A percentile compares a stretch with the other conserved stretches of the same genome.
Evolutionary conservation across 2,888 invertebrate species (phyloP).

Genomic region (Formica aserva): DNA sequence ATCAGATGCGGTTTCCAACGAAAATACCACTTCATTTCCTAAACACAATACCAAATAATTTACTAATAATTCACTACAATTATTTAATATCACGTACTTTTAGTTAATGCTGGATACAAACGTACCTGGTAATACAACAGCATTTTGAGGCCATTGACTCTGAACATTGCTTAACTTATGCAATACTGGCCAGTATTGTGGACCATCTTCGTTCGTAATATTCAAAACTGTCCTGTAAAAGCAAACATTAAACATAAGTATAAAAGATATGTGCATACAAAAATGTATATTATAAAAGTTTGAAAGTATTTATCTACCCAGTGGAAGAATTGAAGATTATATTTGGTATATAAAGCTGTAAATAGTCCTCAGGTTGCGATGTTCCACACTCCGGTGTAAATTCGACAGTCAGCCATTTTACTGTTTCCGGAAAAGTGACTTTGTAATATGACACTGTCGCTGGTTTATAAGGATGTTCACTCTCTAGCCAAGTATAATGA

Average conservation of each 20-base stretch:
- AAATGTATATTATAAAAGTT: background rate
- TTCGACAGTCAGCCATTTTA: constrained; percentile 97
- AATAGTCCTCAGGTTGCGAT: constrained; percentile 96
- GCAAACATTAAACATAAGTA: constrained; percentile 7
- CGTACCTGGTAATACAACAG: constrained; percentile 92
- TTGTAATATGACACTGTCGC: constrained; percentile 94
- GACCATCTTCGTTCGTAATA: constrained; percentile 75
- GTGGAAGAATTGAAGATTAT: constrained; percentile 64
- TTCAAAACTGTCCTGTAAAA: constrained; percentile 69
- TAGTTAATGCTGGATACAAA: background rate
- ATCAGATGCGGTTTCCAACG: constrained; percentile 97
- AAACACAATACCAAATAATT: constrained; percentile 37
- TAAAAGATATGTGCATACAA: constrained; percentile 6
- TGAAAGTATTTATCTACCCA: constrained; percentile 71
- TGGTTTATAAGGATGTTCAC: constrained; percentile 98
- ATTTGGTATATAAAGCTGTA: constrained; percentile 90
- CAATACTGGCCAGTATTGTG: constrained; percentile 89
- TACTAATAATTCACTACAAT: background rate
- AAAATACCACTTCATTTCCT: constrained; percentile 97
- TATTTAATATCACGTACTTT: background rate
- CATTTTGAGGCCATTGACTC: constrained; percentile 94
- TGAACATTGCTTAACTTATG: constrained; percentile 89
- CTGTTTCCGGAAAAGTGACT: constrained; percentile 94
- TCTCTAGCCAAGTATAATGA: constrained; percentile 97
- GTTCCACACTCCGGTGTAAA: constrained; percentile 97